phyloP scores from a whole-genome alignment of 1,140 invertebrate species.

The Bombus sibiricus region DNA sequence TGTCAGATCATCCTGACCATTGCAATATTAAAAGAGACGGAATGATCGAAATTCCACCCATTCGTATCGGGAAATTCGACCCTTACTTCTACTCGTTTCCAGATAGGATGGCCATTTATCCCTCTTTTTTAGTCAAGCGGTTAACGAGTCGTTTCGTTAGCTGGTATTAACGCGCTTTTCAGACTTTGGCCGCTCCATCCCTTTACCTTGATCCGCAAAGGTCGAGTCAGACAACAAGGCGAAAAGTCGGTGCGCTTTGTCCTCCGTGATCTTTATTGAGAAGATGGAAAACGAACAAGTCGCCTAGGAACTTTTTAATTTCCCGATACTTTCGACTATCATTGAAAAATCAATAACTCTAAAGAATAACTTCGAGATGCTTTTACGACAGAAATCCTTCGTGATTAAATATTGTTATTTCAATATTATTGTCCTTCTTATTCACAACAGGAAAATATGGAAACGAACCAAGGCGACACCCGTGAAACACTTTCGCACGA shows the following conservation, averaged over 20 bases:
- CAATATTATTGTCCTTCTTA: neutral
- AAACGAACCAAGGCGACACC: too few species aligned
- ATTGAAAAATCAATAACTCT: neutral
- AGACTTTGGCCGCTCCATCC: conserved; percentile 2
- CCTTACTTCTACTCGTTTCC: neutral
- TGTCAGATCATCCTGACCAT: neutral
- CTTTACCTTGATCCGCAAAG: conserved; percentile 27
- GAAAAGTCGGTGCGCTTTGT: conserved; percentile 25
- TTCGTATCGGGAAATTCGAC: neutral
- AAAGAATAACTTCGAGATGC: neutral
- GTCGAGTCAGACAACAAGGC: neutral
- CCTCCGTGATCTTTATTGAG: conserved; percentile 3
- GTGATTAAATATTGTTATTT: neutral
- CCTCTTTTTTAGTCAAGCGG: conserved; percentile 2
- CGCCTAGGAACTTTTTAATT: conserved; percentile 33
- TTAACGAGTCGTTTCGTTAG: conserved; percentile 34
- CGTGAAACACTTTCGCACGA: neutral
- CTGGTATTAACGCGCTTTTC: conserved; percentile 18
- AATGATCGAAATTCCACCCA: too few species aligned
- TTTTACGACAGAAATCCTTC: neutral
- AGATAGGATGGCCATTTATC: neutral
- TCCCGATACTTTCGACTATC: neutral
- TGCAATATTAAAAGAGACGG: neutral
- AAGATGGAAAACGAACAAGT: neutral
- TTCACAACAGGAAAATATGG: too few species aligned